Percentiles rank a stretch among this genome's conserved stretches.
Evolutionary conservation across 2,888 invertebrate species (phyloP).

Genomic region (Andrena flavipes): DNA sequence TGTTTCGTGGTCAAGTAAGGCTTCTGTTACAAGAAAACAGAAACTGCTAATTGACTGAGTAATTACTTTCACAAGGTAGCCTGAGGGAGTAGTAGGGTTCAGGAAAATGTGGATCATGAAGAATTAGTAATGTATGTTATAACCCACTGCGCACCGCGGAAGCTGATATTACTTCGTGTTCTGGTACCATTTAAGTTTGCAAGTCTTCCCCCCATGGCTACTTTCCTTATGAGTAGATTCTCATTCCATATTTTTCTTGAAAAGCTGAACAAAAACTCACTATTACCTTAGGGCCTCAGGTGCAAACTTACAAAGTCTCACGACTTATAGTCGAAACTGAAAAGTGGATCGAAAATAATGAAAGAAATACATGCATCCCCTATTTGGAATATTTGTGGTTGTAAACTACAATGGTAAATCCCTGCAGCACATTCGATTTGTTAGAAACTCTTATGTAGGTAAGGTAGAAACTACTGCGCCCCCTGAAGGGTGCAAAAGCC

Average conservation of each 20-base stretch:
- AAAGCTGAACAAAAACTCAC: not conserved
- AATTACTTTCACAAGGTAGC: not conserved
- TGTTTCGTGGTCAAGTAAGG: not conserved
- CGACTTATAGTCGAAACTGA: not conserved
- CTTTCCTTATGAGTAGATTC: not conserved
- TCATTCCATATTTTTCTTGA: not conserved
- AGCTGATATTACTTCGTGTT: slow-evolving; percentile 1
- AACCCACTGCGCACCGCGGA: not conserved
- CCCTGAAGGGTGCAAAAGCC: not conserved
- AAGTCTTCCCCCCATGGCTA: not conserved
- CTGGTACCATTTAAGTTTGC: slow-evolving; percentile 10
- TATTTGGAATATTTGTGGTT: not conserved
- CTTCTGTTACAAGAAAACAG: not conserved
- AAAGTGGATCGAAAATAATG: not conserved
- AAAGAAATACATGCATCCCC: not conserved
- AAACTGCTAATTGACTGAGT: not conserved
- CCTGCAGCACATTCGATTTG: not conserved
- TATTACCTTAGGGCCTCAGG: not conserved
- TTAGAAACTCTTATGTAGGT: slow-evolving; percentile 23
- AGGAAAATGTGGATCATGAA: slow-evolving; percentile 1
- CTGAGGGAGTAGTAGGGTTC: not conserved
- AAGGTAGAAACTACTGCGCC: slow-evolving; percentile 37
- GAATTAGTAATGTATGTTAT: slow-evolving; percentile 40
- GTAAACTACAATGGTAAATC: not conserved
- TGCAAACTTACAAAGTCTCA: not conserved